A percentile compares a stretch with the other conserved stretches of the same genome.
phyloP scores from a whole-genome alignment of 2,888 invertebrate species.

The Aromia moschata region DNA sequence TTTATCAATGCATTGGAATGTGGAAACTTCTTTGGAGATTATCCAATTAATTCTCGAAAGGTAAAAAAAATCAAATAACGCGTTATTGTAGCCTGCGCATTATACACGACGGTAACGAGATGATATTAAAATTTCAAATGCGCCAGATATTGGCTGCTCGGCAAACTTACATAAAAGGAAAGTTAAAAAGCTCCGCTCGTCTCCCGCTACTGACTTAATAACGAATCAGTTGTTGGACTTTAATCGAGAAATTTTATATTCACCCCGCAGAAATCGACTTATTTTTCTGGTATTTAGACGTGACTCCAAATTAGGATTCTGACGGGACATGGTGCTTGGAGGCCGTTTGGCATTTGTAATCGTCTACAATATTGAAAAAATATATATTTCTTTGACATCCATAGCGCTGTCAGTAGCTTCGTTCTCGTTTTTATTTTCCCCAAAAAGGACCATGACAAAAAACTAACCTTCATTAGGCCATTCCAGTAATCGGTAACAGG shows the following conservation, averaged over 20 bases:
- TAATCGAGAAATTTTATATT: slow-evolving; percentile 31
- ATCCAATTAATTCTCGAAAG: not conserved
- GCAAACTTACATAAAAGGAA: slow-evolving; percentile 25
- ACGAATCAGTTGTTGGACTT: slow-evolving; percentile 33
- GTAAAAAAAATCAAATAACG: slow-evolving; percentile 4
- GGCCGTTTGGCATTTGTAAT: slow-evolving; percentile 30
- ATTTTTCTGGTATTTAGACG: not conserved
- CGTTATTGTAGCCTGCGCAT: slow-evolving; percentile 6
- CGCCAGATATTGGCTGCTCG: slow-evolving; percentile 19
- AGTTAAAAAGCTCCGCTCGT: slow-evolving; percentile 6
- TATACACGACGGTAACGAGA: slow-evolving; percentile 7
- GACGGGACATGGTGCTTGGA: not conserved
- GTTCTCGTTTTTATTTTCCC: no score
- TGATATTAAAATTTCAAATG: slow-evolving; percentile 35
- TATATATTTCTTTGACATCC: no score
- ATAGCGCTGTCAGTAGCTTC: no score
- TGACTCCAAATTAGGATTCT: slow-evolving; percentile 8
- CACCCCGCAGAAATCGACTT: slow-evolving; percentile 21
- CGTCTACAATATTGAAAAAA: no score
- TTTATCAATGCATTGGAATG: no score
- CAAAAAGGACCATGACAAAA: no score
- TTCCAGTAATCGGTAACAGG: no score
- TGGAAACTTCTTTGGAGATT: no score
- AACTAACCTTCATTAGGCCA: no score
- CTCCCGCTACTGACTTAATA: slow-evolving; percentile 20